Evolutionary conservation across 2,888 invertebrate genomes (phyloP), one percentile per base, ranked within the genome.

Genomic region (Mylabris sibirica): DNA sequence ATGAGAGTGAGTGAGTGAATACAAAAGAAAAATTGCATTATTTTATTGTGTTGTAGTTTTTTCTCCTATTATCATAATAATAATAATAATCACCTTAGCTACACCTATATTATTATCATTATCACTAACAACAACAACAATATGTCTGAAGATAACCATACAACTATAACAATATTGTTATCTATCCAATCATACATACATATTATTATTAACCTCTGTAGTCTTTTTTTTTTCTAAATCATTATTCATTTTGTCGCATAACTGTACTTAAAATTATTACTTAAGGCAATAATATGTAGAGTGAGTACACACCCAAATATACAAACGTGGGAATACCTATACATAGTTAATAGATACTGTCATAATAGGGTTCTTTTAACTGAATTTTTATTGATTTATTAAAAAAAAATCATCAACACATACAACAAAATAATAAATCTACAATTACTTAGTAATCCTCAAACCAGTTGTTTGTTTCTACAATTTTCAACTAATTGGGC

Each of bases 191-290:
- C 12, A 22, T 22, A 30, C 30, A 8, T 30, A 53, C 11, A 53
- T 24, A 22, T 53, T 22, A 53, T 53, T 24, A 22, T 53, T 22
- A 53, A 22, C 53, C 24, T 57, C 26, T 14, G n/a, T 14, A 24
- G 11, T 26, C 6, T 57, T 14, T 6, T 57, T 57, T 26, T 53
- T 22, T 53, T 11, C 11, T 73, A 30, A 30, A 30, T 72, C 67
- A 70, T 72, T 69, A 74, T 68, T 75, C 75, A 75, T 75, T 22
- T 53, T 76, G 75, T 79, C 76, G 72, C 75, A 72, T 78, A 78
- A 79, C 78, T 78, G 78, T 79, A 76, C 76, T 74, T 73, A 76
- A 30, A 78, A 78, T 78, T 75, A 77, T 76, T 74, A 70, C 79
- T 76, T 59, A 66, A 72, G 79, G 78, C 79, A 62, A 60, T 66